Base-by-base conservation (phyloP, 2,888 invertebrate species). In the Frankliniella fusca region DNA sequence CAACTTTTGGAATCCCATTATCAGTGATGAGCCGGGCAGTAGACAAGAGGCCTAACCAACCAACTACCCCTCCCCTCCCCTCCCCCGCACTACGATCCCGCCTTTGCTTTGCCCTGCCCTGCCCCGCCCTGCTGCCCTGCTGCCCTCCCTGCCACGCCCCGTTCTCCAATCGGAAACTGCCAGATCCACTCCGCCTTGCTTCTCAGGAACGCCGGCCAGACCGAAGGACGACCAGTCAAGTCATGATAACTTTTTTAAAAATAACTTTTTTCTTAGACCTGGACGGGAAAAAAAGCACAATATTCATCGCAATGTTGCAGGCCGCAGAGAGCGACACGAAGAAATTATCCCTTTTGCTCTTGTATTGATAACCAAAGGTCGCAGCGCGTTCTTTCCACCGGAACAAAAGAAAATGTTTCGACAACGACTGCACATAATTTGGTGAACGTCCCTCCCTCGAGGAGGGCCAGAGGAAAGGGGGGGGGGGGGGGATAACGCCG, bases 1-100 rank as follows among this genome's bases (percentile, higher is more conserved):
- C 70, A 76, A 76, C 70, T 76, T 76, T 76, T 23, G 70, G 70
- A 76, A 76, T 76, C 70, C 70, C 27, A 76, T 76, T 76, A 76
- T 76, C 70, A 12, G 70, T 2, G 70, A 76, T 11, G 61, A 61
- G 61, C 15, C 23, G 70, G 18, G 54, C 54, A 15, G 70, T 27
- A 76, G 70, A 76, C 70, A 76, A 27, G 23, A 12, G 38, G 3
- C 38, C 38, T 38, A 38, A 38, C 38, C 38, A 38, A 38, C 38
- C 38, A 38, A 5, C 38, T 5, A 2, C 3, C 38, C 38, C 38
- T 38, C 12, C 54, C 54, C 18, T 54, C 18, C 38, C 38, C 38
- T 38, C 3, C 38, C 38, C 38, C 54, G 18, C 54, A n/a, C n/a
- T n/a, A n/a, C n/a, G n/a, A n/a, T n/a, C 20, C 20, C 54, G 15